Conservation (phyloP, 2,888 invertebrate species). For the Ochropleura leucogaster region DNA sequence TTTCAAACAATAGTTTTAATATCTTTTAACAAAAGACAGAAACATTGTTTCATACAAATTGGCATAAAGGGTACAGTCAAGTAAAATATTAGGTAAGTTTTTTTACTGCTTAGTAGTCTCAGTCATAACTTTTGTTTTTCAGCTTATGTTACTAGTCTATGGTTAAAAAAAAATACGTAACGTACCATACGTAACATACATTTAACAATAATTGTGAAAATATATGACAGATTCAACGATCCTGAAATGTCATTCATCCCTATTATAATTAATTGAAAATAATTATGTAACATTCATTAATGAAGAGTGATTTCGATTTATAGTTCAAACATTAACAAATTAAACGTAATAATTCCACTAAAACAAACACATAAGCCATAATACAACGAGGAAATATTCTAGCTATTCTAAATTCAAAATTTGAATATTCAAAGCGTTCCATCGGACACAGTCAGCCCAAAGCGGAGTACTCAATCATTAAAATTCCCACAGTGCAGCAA, state of each 20-base stretch:
- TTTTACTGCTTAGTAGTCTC: constrained; percentile 31
- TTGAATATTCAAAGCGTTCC: constrained; percentile 67
- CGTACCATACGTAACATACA: too few relatives aligned
- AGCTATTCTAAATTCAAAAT: constrained; percentile 65
- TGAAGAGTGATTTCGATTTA: neutral
- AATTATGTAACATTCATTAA: too few relatives aligned
- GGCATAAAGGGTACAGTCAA: constrained; percentile 56
- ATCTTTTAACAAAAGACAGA: constrained; percentile 46
- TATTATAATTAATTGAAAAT: too few relatives aligned
- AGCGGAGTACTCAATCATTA: constrained; percentile 83
- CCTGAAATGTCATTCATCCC: too few relatives aligned
- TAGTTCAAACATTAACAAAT: constrained; percentile 29
- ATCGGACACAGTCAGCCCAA: constrained; percentile 65
- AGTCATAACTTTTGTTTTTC: constrained; percentile 35
- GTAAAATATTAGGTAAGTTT: constrained; percentile 43
- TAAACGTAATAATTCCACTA: constrained; percentile 25
- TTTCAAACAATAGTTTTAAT: constrained; percentile 36
- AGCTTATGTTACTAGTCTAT: constrained; percentile 23
- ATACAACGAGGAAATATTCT: constrained; percentile 44
- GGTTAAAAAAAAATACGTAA: too few relatives aligned
- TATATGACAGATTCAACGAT: too few relatives aligned
- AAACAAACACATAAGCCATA: constrained; percentile 33
- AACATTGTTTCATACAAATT: constrained; percentile 43
- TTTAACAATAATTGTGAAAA: too few relatives aligned
- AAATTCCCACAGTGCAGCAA: constrained; percentile 81